Evolutionary conservation across 2,888 invertebrate species (phyloP).

Genomic region (Eilema depressum): DNA sequence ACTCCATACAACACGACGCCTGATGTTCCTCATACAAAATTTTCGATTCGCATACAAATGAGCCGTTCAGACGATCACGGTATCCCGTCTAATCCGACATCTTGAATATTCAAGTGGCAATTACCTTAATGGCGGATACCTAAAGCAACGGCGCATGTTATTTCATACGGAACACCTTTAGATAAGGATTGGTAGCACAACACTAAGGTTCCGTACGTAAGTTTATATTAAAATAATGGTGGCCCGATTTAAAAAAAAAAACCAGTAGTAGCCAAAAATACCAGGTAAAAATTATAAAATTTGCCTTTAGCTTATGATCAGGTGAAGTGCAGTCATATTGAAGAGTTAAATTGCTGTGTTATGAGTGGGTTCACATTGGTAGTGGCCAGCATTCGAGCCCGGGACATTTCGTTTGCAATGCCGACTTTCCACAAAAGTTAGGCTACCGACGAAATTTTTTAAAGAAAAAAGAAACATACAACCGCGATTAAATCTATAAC

Average conservation of each 20-base stretch:
- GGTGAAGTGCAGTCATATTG: too few species aligned
- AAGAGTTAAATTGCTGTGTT: too few species aligned
- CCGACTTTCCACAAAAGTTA: too few species aligned
- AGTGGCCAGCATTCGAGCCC: too few species aligned
- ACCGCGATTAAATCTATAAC: background rate
- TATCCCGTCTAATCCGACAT: constrained; percentile 56
- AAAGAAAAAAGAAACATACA: background rate
- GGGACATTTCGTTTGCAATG: too few species aligned
- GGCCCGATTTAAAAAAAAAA: background rate
- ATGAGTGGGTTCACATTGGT: too few species aligned
- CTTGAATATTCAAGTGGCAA: constrained; percentile 68
- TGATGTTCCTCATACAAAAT: constrained; percentile 50
- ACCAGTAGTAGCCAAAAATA: too few species aligned
- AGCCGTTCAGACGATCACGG: constrained; percentile 53
- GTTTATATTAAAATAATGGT: background rate
- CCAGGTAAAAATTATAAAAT: too few species aligned
- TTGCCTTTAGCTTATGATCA: too few species aligned
- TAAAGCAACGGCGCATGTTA: constrained; percentile 48
- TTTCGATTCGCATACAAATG: constrained; percentile 56
- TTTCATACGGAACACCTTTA: constrained; percentile 52
- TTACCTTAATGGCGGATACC: constrained; percentile 63
- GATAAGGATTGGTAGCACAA: constrained; percentile 43
- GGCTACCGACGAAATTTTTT: background rate
- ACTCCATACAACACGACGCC: constrained; percentile 25
- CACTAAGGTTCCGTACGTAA: background rate